Evolutionary conservation across 35 echinoderm and acorn worm genomes (phyloP), one percentile per base, ranked within the genome.

Genomic region (Hemicentrotus pulcherrimus): DNA sequence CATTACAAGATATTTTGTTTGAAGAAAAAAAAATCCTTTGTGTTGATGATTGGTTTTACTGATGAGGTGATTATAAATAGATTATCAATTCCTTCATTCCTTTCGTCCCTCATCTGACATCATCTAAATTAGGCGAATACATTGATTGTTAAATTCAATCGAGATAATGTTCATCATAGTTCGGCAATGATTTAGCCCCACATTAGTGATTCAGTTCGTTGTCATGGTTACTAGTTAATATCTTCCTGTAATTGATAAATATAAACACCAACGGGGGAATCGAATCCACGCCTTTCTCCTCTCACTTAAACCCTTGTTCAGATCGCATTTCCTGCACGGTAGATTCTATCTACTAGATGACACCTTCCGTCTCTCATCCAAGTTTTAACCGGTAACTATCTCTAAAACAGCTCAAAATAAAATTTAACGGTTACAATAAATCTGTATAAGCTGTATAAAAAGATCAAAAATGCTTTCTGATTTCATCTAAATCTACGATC

Each of bases 221-320:
- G 88, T 9, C 88, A 90, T 90, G 88, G 88, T 32, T 45, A 90
- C 88, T 90, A 47, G 32, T 47, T 90, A 19, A 90, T 90, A 45
- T 47, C 88, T 90, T 90, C 88, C 88, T 47, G 32, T 90, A 90
- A 90, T 90, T 90, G 32, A 90, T 47, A 41, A 90, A 90, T 90
- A 90, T 90, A 90, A 90, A 90, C 88, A 90, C 10, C 88, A 7
- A 24, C 88, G 12, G 9, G 88, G 88, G 88, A 90, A 90, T 90
- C 88, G 88, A 32, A 90, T 90, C 88, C 46, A 33, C 88, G 88
- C 65, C 65, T 78, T 78, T 28, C 65, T 78, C 19, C 65, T n/a
- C 7, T 78, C 65, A 6, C 28, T 4, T 15, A 28, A 22, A 28
- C 65, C 65, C 65, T 78, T 22, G 65, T 78, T 78, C 65, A 30